Base-by-base conservation (phyloP, 2,113 vertebrate species). In the Nerophis ophidion region DNA sequence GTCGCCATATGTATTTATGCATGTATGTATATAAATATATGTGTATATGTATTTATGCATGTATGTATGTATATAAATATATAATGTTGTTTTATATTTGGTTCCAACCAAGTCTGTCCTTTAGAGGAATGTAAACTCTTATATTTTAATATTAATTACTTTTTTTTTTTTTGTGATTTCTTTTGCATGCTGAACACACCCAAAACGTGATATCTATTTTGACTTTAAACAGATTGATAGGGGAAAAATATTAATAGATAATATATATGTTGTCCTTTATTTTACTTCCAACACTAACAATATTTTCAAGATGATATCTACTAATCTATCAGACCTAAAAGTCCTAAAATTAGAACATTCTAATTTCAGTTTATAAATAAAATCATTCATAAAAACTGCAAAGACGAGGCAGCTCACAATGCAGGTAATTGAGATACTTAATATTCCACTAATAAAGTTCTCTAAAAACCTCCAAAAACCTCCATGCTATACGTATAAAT, bases 281-380 rank as follows among this genome's bases (percentile, higher is more conserved):
- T 26, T 26, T 26, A 26, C 26, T 26, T 26, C 26, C 26, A 26
- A 0, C 2, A 26, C 26, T 26, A 4, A 26, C 26, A 26, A 26
- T 26, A 26, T 26, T 26, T 26, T 26, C 26, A 26, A 26, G 26
- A 26, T 26, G 1, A 26, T 26, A 26, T 26, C 26, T 26, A 26
- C 26, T 26, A 3, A 26, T 77, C 68, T 58, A 10, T 75, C 11
- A 50, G 19, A 26, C 26, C 26, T 26, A 26, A 26, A 26, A 26
- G 26, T 26, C 35, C 57, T 44, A 45, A 54, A 72, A 79, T 38
- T 72, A 60, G 66, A 72, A 55, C 59, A 13, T 56, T 70, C 71
- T 75, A 66, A 68, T 70, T 71, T 48, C 2, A 7, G 59, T 48
- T 50, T 78, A 34, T 63, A 59, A 53, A 65, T 68, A 36, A 65